phyloP scores from a whole-genome alignment of 2,113 vertebrate species.

The Myotis brandtii region DNA sequence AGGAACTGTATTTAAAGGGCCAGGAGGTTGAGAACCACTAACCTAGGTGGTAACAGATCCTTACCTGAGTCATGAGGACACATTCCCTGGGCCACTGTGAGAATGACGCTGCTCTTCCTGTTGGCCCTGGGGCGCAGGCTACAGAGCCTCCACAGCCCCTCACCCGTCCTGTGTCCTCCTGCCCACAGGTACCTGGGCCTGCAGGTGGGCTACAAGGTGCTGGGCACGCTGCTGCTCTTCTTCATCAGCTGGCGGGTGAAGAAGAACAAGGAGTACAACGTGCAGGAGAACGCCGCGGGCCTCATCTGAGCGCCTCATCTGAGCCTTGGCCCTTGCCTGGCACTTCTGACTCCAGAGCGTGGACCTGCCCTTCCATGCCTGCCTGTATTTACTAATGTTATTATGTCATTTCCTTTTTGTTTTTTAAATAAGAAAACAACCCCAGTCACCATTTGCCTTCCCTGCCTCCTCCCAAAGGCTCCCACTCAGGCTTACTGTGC shows the following conservation, averaged over 20 bases:
- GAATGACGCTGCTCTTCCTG: accelerated
- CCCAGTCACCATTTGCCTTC: background rate
- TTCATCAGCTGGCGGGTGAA: slow-evolving; percentile 92
- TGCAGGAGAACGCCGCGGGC: slow-evolving; percentile 89
- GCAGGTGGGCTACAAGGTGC: slow-evolving; percentile 92
- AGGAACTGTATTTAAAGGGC: too few relatives aligned
- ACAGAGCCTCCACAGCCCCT: background rate
- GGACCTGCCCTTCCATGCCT: background rate
- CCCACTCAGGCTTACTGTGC: too few relatives aligned
- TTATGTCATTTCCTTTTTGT: background rate
- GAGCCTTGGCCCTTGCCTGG: slow-evolving; percentile 4
- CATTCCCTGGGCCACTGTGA: background rate
- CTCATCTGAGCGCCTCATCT: slow-evolving; percentile 87
- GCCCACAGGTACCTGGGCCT: slow-evolving; percentile 93
- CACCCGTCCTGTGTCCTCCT: background rate
- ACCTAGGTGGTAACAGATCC: background rate
- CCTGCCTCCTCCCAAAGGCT: background rate
- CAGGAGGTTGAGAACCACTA: too few relatives aligned
- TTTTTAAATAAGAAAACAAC: slow-evolving; percentile 62
- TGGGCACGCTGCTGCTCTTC: slow-evolving; percentile 90
- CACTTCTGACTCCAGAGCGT: background rate
- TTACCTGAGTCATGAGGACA: background rate
- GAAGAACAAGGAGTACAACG: slow-evolving; percentile 92
- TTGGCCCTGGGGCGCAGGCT: background rate
- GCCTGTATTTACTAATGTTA: slow-evolving; percentile 54